A percentile compares a stretch with the other conserved stretches of the same genome.
These are phyloP conservation scores for Drosophila biarmipes DNA, from an alignment of 1,140 invertebrate species.

Conservation along the genomic window DNA sequence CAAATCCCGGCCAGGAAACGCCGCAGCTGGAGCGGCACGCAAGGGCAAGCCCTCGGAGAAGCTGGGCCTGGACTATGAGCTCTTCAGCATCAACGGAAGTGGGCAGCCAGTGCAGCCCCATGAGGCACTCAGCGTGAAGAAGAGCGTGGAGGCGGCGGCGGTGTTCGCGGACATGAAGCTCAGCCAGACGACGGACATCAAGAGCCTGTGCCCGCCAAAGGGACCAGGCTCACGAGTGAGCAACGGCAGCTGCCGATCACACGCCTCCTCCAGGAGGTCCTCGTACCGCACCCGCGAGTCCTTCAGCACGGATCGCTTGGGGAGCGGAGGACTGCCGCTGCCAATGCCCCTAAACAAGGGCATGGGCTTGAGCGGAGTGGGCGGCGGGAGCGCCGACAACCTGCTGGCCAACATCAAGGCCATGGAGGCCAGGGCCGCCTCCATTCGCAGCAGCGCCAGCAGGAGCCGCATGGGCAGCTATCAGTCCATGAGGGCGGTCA, in stretches of 20 bases:
- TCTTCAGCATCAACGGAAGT: conserved; percentile 85
- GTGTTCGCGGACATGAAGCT: conserved; percentile 90
- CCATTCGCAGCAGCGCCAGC: conserved; percentile 61
- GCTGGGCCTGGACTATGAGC: conserved; percentile 89
- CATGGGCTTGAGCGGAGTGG: neutral
- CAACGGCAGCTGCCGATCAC: conserved; percentile 59
- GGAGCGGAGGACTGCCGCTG: conserved; percentile 16
- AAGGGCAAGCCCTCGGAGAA: conserved; percentile 86
- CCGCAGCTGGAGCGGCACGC: conserved; percentile 12
- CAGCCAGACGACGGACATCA: conserved; percentile 84
- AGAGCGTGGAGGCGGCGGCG: conserved; percentile 94
- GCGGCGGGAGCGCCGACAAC: conserved; percentile 67
- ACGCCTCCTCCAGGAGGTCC: conserved; percentile 58
- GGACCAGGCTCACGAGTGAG: conserved; percentile 10
- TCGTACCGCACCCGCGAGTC: conserved; percentile 65
- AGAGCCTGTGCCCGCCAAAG: conserved; percentile 66
- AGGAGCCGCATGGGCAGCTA: conserved; percentile 73
- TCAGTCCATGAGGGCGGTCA: conserved; percentile 80
- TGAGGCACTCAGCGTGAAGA: conserved; percentile 93
- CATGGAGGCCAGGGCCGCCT: conserved; percentile 69
- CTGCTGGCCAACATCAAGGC: conserved; percentile 73
- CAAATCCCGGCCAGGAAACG: conserved; percentile 35
- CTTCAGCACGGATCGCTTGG: conserved; percentile 62
- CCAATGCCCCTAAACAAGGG: conserved; percentile 21
- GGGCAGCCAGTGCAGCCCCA: conserved; percentile 85